A percentile compares a stretch with the other conserved stretches of the same genome.
Conservation (phyloP, 2,797 vertebrate genomes). For the Phataginus tricuspis region DNA sequence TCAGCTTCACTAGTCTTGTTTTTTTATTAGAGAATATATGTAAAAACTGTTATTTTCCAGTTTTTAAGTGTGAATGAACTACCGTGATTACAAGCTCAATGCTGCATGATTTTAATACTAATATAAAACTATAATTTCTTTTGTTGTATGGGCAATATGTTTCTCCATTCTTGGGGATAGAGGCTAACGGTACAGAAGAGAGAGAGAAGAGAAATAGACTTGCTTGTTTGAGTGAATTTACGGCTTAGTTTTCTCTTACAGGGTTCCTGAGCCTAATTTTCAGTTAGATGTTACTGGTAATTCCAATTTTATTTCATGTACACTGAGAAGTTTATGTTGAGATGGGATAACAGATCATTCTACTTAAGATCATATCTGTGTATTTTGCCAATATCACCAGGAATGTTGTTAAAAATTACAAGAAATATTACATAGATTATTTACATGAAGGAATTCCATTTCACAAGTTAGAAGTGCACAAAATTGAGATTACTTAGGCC, state of each 20-base stretch:
- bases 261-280: background rate
- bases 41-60: background rate
- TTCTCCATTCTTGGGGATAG: background rate
- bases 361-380: background rate
- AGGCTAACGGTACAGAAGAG: background rate
- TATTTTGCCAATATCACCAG: background rate
- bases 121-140: background rate
- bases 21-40: background rate
- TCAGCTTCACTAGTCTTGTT: background rate
- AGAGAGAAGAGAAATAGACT: background rate
- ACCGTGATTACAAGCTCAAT: background rate
- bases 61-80: background rate
- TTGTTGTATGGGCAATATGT: background rate
- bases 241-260: background rate
- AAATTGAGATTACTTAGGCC: slow-evolving; percentile 70
- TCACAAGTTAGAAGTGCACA: slow-evolving; percentile 59
- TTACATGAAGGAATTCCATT: slow-evolving; percentile 76
- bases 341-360: background rate
- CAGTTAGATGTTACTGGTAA: background rate
- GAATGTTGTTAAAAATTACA: slow-evolving; percentile 44
- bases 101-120: background rate
- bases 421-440: slow-evolving; percentile 54
- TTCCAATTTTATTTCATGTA: background rate
- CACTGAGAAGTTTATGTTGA: background rate
- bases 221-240: background rate